phyloP scores from a whole-genome alignment of 1,140 invertebrate genomes.

The Lutraria rhynchaena region DNA sequence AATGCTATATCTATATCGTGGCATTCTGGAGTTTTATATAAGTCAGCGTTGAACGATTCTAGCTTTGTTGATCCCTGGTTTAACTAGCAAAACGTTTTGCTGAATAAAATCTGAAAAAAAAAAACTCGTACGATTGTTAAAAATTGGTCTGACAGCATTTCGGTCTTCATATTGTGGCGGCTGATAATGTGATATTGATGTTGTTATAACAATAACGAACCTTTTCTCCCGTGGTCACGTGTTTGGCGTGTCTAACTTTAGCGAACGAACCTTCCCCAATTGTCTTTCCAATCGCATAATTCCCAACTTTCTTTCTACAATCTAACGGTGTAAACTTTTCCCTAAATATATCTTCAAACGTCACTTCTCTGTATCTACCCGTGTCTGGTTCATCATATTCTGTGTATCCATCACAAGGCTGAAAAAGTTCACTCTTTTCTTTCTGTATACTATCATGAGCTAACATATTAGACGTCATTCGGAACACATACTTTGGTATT shows the following conservation, averaged over 20 bases:
- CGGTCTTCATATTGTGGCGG: too few species aligned
- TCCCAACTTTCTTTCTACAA: constrained; percentile 49
- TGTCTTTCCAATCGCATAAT: constrained; percentile 35
- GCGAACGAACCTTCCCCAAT: constrained; percentile 55
- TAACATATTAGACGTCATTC: neutral
- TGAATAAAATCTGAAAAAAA: too few species aligned
- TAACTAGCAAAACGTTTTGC: too few species aligned
- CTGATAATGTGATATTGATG: too few species aligned
- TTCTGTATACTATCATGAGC: neutral
- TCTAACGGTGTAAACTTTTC: constrained; percentile 45
- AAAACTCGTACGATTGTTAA: too few species aligned
- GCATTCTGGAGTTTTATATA: too few species aligned
- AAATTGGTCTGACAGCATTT: too few species aligned
- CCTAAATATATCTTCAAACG: constrained; percentile 51
- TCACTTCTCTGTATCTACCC: neutral
- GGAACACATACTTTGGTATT: too few species aligned
- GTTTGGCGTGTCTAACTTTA: constrained; percentile 32
- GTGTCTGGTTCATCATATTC: neutral
- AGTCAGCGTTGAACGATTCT: too few species aligned
- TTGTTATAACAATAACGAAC: constrained; percentile 1
- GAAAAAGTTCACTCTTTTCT: constrained; percentile 30
- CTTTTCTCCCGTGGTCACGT: constrained; percentile 30
- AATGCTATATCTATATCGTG: too few species aligned
- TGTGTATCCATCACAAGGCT: neutral
- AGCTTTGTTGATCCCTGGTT: too few species aligned